phyloP scores from a whole-genome alignment of 2,888 invertebrate genomes.

The Rotaria macrura region DNA sequence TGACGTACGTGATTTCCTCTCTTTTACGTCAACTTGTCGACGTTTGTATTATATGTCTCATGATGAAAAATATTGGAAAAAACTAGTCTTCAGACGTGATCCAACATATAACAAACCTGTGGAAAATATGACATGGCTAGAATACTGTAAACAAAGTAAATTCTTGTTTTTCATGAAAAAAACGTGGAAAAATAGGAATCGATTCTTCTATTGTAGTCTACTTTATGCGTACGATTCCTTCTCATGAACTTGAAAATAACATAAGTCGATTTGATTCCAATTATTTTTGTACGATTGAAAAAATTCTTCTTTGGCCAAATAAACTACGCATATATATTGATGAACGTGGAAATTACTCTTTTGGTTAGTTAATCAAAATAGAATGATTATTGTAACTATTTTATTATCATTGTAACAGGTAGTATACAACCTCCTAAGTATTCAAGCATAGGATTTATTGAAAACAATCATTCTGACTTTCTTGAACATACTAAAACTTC shows the following conservation, averaged over 20 bases:
- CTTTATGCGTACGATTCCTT: neutral
- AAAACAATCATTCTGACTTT: no score
- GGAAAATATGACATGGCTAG: neutral
- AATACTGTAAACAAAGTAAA: neutral
- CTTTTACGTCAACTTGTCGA: neutral
- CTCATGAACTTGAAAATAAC: neutral
- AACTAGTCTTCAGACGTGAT: neutral
- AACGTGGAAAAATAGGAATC: neutral
- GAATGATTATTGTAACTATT: neutral
- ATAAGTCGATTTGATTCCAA: neutral
- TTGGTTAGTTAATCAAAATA: neutral
- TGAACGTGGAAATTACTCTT: conserved; percentile 9
- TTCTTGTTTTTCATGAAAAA: neutral
- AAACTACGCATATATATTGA: neutral
- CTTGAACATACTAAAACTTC: neutral
- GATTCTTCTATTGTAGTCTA: neutral
- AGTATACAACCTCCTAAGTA: neutral
- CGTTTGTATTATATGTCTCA: neutral
- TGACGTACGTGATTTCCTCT: neutral
- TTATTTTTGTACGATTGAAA: neutral
- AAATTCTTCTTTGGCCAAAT: neutral
- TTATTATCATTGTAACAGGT: neutral
- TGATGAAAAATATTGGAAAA: neutral
- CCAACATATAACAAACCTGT: neutral
- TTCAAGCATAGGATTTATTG: neutral